These are phyloP conservation scores for Cherax destructor DNA, from an alignment of 1,140 invertebrate species.

Conservation along the genomic window DNA sequence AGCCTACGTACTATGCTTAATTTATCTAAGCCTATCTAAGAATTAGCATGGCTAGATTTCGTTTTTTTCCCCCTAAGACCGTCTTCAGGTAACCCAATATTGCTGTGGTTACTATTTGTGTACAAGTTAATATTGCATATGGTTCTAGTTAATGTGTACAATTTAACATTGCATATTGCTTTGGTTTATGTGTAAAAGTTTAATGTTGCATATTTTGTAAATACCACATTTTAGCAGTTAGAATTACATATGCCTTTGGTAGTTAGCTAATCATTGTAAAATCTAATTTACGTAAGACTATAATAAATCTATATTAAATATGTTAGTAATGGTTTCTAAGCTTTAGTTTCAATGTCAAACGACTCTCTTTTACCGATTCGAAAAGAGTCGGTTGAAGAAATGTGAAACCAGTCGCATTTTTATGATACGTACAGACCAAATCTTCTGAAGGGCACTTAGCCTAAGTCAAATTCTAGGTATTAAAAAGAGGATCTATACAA, in stretches of 20 bases:
- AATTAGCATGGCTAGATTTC: no score
- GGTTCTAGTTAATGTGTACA: neutral
- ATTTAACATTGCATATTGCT: neutral
- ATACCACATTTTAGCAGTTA: neutral
- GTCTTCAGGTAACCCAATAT: no score
- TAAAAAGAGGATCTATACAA: neutral
- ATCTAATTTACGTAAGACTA: neutral
- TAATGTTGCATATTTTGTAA: neutral
- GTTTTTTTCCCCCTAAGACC: no score
- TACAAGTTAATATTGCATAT: neutral
- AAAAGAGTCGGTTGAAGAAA: no score
- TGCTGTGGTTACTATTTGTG: neutral
- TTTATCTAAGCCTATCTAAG: no score
- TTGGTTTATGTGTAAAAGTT: no score
- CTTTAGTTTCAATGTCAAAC: neutral
- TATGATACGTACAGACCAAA: neutral
- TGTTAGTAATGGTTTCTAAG: neutral
- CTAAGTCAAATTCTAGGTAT: neutral
- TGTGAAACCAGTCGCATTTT: neutral
- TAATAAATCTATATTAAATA: neutral
- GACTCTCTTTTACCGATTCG: neutral
- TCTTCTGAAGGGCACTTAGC: neutral
- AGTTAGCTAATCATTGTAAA: neutral
- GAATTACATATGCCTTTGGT: neutral
- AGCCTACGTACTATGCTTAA: no score